Base-by-base conservation (phyloP, 2,797 vertebrate genomes). In the Thunnus albacares region DNA sequence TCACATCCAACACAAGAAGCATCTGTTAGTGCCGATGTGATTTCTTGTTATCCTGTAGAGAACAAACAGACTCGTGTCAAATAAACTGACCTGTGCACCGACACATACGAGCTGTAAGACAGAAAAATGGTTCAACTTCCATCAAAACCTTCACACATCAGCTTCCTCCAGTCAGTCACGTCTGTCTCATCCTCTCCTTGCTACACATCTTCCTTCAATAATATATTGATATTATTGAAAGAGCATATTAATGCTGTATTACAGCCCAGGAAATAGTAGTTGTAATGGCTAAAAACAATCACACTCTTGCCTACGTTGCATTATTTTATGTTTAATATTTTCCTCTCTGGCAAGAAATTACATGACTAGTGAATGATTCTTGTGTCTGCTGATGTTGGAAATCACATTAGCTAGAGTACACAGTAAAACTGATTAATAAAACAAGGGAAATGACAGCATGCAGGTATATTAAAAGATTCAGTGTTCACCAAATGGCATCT, bases 351-450 rank as follows among this genome's bases (percentile, higher is more conserved):
- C 20, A 47, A 64, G 69, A 52, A 69, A 49, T 26, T 10, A 45
- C 30, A 58, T 47, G 41, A 71, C 41, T 5, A 30, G 55, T 43
- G 55, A 43, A 56, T 66, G 28, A n/a, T 22, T 63, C 24, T 67
- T 30, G 57, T 62, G 64, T 77, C 66, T 51, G 65, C 59, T 47
- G 65, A 38, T 75, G 76, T 61, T 63, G 56, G 38, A 76, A 79
- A 73, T 61, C 57, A 69, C 53, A 43, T 74, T 76, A 63, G 53
- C 41, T 71, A 66, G 61, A 77, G 53, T 55, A 75, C 64, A 71
- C 9, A 22, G 59, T 22, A n/a, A 57, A 13, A 71, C 11, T n/a
- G 26, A 60, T 69, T 58, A 67, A 57, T 58, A 49, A 53, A 74
- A 77, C 43, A 77, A 49, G 13, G 8, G 12, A 66, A 56, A 77